Percentiles rank a stretch among this genome's conserved stretches.
Evolutionary conservation across 2,888 invertebrate genomes (phyloP).

Genomic region (Nymphalis polychloros): DNA sequence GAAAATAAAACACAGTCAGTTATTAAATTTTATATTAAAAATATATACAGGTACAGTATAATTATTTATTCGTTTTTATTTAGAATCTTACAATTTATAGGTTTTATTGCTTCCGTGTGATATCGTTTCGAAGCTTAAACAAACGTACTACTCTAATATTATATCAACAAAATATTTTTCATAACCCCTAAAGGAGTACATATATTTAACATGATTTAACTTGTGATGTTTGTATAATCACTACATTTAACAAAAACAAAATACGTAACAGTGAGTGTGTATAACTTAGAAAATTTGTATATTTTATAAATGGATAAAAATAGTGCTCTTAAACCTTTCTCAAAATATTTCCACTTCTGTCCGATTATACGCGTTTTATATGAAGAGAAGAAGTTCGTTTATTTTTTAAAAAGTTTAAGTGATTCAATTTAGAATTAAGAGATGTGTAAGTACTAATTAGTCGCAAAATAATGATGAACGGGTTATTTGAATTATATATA

Average conservation of each 20-base stretch:
- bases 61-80: constrained; percentile 45
- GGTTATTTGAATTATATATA: background rate
- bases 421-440: background rate
- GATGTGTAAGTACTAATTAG: background rate
- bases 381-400: background rate
- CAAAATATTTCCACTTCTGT: constrained; percentile 65
- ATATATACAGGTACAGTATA: constrained; percentile 63
- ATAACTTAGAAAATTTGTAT: constrained; percentile 19
- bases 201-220: constrained; percentile 16
- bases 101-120: constrained; percentile 56
- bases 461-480: background rate
- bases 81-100: constrained; percentile 38
- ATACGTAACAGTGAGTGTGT: constrained; percentile 30
- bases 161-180: constrained; percentile 3
- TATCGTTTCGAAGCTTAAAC: constrained; percentile 31
- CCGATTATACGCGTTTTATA: constrained; percentile 41
- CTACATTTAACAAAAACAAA: constrained; percentile 28
- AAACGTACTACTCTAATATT: constrained; percentile 17
- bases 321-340: constrained; percentile 60
- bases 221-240: constrained; percentile 10
- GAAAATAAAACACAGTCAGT: constrained; percentile 17
- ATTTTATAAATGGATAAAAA: constrained; percentile 55
- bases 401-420: background rate
- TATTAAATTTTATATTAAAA: constrained; percentile 64
- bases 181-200: constrained; percentile 3